A percentile compares a stretch with the other conserved stretches of the same genome.
Conservation (phyloP, 2,888 invertebrate species). For the Aromia moschata region DNA sequence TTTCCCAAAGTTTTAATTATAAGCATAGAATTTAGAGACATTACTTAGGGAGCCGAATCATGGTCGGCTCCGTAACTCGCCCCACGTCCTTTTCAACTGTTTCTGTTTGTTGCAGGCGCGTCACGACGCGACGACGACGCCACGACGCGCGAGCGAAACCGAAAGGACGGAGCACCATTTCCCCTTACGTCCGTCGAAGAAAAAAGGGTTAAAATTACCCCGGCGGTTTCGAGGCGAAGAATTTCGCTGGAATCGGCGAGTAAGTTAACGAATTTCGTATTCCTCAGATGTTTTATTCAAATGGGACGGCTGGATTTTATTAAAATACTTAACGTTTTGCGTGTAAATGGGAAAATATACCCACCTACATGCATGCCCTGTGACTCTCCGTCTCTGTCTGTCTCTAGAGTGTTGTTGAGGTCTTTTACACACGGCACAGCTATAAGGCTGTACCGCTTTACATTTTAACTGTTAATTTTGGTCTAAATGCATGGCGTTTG, state of each 20-base stretch:
- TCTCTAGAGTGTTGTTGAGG: too few species aligned
- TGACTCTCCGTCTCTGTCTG: too few species aligned
- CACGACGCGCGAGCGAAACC: neutral
- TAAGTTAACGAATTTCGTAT: conserved; percentile 47
- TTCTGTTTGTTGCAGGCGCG: conserved; percentile 5
- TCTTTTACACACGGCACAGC: too few species aligned
- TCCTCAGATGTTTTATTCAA: conserved; percentile 48
- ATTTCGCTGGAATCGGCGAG: conserved; percentile 40
- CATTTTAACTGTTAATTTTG: too few species aligned
- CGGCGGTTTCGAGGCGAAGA: conserved; percentile 42
- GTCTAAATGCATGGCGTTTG: too few species aligned
- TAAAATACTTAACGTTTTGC: conserved; percentile 12
- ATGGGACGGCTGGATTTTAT: conserved; percentile 22
- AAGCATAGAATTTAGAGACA: conserved; percentile 48
- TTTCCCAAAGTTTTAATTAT: conserved; percentile 53
- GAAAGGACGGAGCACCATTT: conserved; percentile 13
- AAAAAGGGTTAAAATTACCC: conserved; percentile 42
- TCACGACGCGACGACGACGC: neutral
- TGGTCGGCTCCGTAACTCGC: neutral
- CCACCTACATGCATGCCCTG: too few species aligned
- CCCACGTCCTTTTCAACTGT: neutral
- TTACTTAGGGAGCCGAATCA: conserved; percentile 34
- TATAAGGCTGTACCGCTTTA: too few species aligned
- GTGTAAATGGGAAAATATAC: neutral
- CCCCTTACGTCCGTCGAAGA: conserved; percentile 33